Conservation (phyloP, 2,888 invertebrate genomes). For the Congeria kusceri region DNA sequence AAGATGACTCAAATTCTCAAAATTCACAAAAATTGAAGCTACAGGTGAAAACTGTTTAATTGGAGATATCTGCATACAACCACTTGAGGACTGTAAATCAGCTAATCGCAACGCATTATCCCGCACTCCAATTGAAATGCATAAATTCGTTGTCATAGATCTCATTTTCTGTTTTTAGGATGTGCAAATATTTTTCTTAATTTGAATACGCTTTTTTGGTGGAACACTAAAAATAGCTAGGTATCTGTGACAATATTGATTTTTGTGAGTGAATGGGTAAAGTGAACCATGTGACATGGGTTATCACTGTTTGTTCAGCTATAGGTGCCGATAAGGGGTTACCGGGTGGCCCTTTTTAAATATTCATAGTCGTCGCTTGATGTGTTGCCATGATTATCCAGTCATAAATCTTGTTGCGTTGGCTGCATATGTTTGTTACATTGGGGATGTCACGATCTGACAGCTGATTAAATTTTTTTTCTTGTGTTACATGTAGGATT, state of each 20-base stretch:
- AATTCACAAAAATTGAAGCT: too few relatives aligned
- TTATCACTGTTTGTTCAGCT: conserved; percentile 9
- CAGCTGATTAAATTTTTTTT: too few relatives aligned
- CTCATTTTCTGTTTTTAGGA: too few relatives aligned
- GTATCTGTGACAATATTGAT: conserved; percentile 29
- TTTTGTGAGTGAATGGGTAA: conserved; percentile 9
- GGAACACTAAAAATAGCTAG: conserved; percentile 22
- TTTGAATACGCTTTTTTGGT: conserved; percentile 12
- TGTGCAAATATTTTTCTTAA: background rate
- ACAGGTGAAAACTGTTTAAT: too few relatives aligned
- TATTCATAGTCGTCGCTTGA: background rate
- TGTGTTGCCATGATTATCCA: background rate
- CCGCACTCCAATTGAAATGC: too few relatives aligned
- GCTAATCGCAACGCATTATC: too few relatives aligned
- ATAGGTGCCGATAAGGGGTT: background rate
- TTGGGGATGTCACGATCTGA: too few relatives aligned
- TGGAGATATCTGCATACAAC: too few relatives aligned
- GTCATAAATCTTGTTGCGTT: background rate
- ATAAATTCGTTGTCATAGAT: too few relatives aligned
- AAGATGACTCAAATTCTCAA: too few relatives aligned
- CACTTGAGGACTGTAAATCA: too few relatives aligned
- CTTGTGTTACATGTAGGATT: too few relatives aligned
- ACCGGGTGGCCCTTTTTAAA: conserved; percentile 1
- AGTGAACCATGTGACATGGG: conserved; percentile 24
- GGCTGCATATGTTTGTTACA: background rate